These are phyloP conservation scores for Hypsopygia costalis DNA, from an alignment of 2,888 invertebrate species.

Conservation along the genomic window DNA sequence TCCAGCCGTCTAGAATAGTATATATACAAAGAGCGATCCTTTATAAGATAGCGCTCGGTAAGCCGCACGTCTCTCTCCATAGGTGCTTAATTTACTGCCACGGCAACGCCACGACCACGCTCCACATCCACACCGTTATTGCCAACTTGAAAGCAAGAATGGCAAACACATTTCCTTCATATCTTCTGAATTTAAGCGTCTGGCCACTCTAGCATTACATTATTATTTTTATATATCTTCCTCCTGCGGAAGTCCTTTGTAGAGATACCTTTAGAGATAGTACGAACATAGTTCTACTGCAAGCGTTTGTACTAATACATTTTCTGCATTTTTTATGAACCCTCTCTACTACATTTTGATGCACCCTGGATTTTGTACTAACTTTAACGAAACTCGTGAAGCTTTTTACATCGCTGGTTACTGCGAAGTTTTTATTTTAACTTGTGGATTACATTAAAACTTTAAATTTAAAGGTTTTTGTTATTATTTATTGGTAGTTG, in stretches of 20 bases:
- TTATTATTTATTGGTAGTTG: neutral
- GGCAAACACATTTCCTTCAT: conserved; percentile 71
- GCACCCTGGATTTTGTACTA: neutral
- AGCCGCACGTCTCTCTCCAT: conserved; percentile 51
- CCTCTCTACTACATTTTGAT: conserved; percentile 1
- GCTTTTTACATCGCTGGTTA: neutral
- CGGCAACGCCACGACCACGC: conserved; percentile 75
- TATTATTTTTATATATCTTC: conserved; percentile 45
- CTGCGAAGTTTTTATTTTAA: neutral
- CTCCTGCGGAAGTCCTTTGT: conserved; percentile 29
- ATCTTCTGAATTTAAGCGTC: conserved; percentile 66
- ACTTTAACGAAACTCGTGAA: neutral
- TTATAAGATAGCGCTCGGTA: conserved; percentile 51
- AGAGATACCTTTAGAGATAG: conserved; percentile 20
- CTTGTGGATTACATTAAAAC: neutral
- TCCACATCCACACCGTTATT: conserved; percentile 74
- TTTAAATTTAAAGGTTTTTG: neutral
- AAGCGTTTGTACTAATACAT: conserved; percentile 14
- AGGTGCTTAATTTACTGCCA: conserved; percentile 70
- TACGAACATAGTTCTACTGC: conserved; percentile 12
- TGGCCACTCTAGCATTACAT: conserved; percentile 56
- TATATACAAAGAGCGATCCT: conserved; percentile 42
- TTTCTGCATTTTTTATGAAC: conserved; percentile 8
- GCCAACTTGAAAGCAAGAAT: conserved; percentile 77
- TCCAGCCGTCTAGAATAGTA: no score